Percentiles rank a stretch among this genome's conserved stretches.
Conservation (phyloP, 2,888 invertebrate genomes). For the Drosophila neoperkinsi region DNA sequence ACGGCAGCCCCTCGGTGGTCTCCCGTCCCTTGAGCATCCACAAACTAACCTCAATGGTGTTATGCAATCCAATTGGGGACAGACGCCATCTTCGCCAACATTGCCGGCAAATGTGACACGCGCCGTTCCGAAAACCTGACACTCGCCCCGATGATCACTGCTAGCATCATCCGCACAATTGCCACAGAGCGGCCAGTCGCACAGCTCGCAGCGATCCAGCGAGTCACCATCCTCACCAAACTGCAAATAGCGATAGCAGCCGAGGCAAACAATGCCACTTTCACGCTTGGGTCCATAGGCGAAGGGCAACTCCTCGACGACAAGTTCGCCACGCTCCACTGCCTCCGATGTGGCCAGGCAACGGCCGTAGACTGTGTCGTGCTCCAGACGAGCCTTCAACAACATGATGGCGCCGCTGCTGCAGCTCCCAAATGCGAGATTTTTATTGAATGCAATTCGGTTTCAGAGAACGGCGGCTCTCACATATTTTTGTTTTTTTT, state of each 20-base stretch:
- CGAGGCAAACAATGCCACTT: slow-evolving; percentile 90
- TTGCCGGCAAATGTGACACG: slow-evolving; percentile 87
- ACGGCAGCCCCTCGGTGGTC: background rate
- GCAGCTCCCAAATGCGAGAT: slow-evolving; percentile 27
- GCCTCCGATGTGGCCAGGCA: slow-evolving; percentile 89
- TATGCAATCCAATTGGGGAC: slow-evolving; percentile 92
- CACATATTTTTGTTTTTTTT: background rate
- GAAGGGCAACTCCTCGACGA: slow-evolving; percentile 90
- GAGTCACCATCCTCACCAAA: slow-evolving; percentile 84
- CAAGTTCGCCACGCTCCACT: slow-evolving; percentile 89
- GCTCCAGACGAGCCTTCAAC: slow-evolving; percentile 80
- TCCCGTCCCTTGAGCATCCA: slow-evolving; percentile 11
- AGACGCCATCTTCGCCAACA: slow-evolving; percentile 87
- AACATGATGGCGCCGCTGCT: slow-evolving; percentile 69
- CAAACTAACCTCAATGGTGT: slow-evolving; percentile 89
- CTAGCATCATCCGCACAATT: slow-evolving; percentile 85
- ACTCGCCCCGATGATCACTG: slow-evolving; percentile 88
- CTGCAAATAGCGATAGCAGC: slow-evolving; percentile 88
- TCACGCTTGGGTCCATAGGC: slow-evolving; percentile 92
- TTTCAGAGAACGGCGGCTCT: slow-evolving; percentile 13
- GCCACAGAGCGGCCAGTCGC: slow-evolving; percentile 88
- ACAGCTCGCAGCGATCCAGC: slow-evolving; percentile 88
- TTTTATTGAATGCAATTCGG: slow-evolving; percentile 30
- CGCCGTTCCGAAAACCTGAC: slow-evolving; percentile 87
- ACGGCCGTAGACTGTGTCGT: slow-evolving; percentile 89